Conservation (phyloP, 2,888 invertebrate species). For the Drosophila nigricruria region DNA sequence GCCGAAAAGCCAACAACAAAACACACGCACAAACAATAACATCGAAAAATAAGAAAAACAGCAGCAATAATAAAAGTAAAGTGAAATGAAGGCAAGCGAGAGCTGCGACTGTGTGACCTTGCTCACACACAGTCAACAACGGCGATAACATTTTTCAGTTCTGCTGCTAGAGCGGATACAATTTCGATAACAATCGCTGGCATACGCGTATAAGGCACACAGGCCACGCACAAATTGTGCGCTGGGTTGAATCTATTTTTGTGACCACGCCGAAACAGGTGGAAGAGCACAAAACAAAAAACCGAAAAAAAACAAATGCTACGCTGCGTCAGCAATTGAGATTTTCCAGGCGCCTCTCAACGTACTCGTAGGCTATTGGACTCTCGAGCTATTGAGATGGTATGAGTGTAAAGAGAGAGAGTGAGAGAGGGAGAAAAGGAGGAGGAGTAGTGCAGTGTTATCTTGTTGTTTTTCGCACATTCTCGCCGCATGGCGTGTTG, state of each 20-base stretch:
- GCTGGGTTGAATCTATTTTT: slow-evolving; percentile 62
- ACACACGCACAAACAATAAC: neutral
- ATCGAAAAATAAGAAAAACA: neutral
- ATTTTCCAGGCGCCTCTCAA: slow-evolving; percentile 64
- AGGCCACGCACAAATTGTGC: slow-evolving; percentile 36
- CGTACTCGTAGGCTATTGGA: slow-evolving; percentile 5
- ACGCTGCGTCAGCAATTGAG: slow-evolving; percentile 61
- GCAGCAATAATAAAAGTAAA: slow-evolving; percentile 3
- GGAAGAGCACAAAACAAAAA: slow-evolving; percentile 56
- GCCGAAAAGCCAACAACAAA: neutral
- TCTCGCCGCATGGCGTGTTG: slow-evolving; percentile 68
- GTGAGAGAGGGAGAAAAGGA: neutral
- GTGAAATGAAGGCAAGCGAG: neutral
- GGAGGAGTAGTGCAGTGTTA: neutral
- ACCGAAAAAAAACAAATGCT: slow-evolving; percentile 23
- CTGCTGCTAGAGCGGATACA: slow-evolving; percentile 69
- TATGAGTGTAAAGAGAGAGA: neutral
- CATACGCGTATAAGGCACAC: slow-evolving; percentile 48
- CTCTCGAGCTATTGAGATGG: slow-evolving; percentile 18
- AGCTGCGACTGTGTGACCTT: slow-evolving; percentile 33
- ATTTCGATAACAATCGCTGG: slow-evolving; percentile 64
- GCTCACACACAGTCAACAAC: neutral
- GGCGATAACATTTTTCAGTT: slow-evolving; percentile 35
- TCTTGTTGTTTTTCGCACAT: slow-evolving; percentile 55
- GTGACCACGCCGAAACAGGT: slow-evolving; percentile 54